Base-by-base conservation (phyloP, 2,888 invertebrate species). In the Eupithecia vulgata region DNA sequence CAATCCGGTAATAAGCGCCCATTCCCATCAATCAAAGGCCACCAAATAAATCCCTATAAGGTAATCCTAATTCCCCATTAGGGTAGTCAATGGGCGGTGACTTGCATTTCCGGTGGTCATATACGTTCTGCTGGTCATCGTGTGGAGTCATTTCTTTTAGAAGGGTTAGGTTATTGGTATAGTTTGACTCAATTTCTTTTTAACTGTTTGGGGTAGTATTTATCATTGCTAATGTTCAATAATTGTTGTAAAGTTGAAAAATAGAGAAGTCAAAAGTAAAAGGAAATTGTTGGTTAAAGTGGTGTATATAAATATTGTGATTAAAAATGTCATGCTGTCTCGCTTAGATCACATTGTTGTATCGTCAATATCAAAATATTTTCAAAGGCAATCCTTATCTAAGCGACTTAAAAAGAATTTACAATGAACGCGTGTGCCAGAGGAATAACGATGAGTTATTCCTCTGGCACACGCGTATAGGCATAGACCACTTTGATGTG, bases 1-100 rank as follows among this genome's bases (percentile, higher is more conserved):
- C 7, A 12, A 65, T 25, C 40, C 13, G 42, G 65, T 25, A 70
- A 69, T 73, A 67, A 70, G 73, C 62, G 61, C 15, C 48, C 25
- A 40, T 42, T 67, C 7, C 69, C 72, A 75, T 75, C 70, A 75
- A 75, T 75, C 75, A 70, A 57, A 59, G 45, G 48, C 72, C 48
- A 75, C 70, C 67, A 37, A 72, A 70, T 72, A 71, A 68, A 70
- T 70, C 72, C 70, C 64, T 70, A 68, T 70, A 67, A 65, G 52
- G 59, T 75, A 75, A 70, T 70, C 72, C 72, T 75, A 75, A 75
- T 75, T 75, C 75, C 62, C 75, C 59, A 75, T 75, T 75, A 75
- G 70, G 21, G 4, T 48, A 72, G 75, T 72, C 70, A 75, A 75
- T 71, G 75, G 75, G 42, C 57, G 75, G 73, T 78, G 78, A 77